Conservation (phyloP, 2,113 vertebrate species). For the Mohoua ochrocephala region DNA sequence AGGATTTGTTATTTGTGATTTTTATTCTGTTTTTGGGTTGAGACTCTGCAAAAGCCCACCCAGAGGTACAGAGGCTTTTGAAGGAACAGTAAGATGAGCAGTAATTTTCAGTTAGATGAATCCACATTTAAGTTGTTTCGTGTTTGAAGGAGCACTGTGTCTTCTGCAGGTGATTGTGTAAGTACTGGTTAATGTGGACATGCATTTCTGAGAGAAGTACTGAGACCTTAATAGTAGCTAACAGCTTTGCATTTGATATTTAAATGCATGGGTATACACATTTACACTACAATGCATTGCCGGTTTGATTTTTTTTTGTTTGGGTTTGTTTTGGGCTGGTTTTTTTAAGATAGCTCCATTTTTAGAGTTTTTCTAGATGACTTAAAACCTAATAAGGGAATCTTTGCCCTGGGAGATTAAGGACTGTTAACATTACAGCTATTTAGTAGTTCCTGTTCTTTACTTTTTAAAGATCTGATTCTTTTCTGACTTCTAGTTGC, state of each 20-base stretch:
- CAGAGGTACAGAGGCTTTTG: neutral
- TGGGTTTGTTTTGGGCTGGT: accelerated
- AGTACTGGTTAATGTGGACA: neutral
- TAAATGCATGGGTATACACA: neutral
- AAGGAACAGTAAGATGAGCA: neutral
- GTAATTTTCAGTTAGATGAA: neutral
- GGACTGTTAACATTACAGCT: neutral
- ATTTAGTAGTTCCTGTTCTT: neutral
- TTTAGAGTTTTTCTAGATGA: neutral
- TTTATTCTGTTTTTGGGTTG: neutral
- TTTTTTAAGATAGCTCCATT: neutral
- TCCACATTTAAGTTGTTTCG: neutral
- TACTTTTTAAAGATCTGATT: neutral
- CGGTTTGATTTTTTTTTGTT: neutral
- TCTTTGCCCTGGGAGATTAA: neutral
- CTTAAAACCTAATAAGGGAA: neutral
- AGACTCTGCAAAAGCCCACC: neutral
- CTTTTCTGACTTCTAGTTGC: neutral
- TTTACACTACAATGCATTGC: neutral
- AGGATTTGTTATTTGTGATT: neutral
- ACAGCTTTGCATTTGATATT: neutral
- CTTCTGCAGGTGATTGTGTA: neutral
- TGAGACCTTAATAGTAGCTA: neutral
- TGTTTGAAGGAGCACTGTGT: neutral
- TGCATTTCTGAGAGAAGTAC: neutral